Percentiles rank a stretch among this genome's conserved stretches.
Conservation (phyloP, 2,797 vertebrate species). For the Acanthornis magna region DNA sequence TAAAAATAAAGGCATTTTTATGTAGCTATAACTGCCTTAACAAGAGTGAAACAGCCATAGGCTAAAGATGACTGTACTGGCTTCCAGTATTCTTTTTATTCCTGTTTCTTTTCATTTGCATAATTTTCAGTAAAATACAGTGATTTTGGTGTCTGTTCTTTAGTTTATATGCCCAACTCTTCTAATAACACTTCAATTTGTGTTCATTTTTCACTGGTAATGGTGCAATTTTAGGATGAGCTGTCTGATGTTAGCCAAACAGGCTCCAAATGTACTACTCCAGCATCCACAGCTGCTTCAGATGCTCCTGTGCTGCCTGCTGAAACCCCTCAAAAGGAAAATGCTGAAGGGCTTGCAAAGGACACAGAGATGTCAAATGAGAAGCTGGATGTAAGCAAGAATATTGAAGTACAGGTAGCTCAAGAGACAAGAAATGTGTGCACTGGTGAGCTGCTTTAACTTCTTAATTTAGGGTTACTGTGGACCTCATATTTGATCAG, state of each 20-base stretch:
- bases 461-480: background rate
- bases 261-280: slow-evolving; percentile 81
- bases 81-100: background rate
- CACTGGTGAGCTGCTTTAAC: slow-evolving; percentile 78
- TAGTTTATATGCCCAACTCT: background rate
- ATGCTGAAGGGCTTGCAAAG: slow-evolving; percentile 75
- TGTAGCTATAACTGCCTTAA: background rate
- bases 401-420: slow-evolving; percentile 77
- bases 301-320: slow-evolving; percentile 73
- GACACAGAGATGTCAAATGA: slow-evolving; percentile 74
- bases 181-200: background rate
- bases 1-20: background rate
- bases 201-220: background rate
- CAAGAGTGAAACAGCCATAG: background rate
- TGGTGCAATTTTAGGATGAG: slow-evolving; percentile 85
- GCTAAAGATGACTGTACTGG: background rate
- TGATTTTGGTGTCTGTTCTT: background rate
- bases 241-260: slow-evolving; percentile 78
- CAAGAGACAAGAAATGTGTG: slow-evolving; percentile 83
- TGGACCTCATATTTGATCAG: background rate
- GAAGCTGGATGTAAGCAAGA: slow-evolving; percentile 82
- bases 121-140: background rate
- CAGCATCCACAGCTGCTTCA: slow-evolving; percentile 72
- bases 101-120: background rate
- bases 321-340: slow-evolving; percentile 73